Conservation (phyloP, 1,140 invertebrate species). For the Anthonomus grandis region DNA sequence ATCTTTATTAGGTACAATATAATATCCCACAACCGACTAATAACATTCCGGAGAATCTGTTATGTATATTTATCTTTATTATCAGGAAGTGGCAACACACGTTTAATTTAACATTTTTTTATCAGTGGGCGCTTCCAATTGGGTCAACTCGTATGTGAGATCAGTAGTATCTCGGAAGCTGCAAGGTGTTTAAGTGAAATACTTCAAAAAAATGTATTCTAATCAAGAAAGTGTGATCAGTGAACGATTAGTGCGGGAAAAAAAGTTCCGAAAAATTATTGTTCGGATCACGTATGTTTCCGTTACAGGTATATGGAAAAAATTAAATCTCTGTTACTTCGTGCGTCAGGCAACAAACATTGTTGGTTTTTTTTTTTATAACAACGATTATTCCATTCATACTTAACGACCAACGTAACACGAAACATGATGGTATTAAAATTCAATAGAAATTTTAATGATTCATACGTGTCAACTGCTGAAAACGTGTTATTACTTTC, state of each 20-base stretch:
- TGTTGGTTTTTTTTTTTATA: not conserved
- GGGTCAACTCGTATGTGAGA: not conserved
- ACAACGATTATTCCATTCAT: not conserved
- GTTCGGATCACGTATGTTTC: conserved; percentile 9
- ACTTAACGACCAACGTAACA: not conserved
- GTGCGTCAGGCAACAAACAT: too few relatives aligned
- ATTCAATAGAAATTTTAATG: too few relatives aligned
- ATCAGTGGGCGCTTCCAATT: conserved; percentile 1
- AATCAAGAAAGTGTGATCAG: not conserved
- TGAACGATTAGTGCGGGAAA: not conserved
- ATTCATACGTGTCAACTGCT: too few relatives aligned
- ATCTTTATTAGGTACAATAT: too few relatives aligned
- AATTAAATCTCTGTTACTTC: too few relatives aligned
- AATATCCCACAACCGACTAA: not conserved
- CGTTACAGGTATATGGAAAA: not conserved
- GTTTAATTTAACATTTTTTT: conserved; percentile 9
- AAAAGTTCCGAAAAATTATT: not conserved
- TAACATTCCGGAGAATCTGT: not conserved
- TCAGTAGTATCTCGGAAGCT: too few relatives aligned
- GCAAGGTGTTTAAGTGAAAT: too few relatives aligned
- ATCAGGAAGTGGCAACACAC: conserved; percentile 1
- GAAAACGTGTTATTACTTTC: too few relatives aligned
- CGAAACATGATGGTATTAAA: too few relatives aligned
- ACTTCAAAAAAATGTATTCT: too few relatives aligned
- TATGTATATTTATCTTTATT: conserved; percentile 12